A percentile compares a stretch with the other conserved stretches of the same genome.
Conservation (phyloP, 2,797 vertebrate genomes). For the Carcharodon carcharias region DNA sequence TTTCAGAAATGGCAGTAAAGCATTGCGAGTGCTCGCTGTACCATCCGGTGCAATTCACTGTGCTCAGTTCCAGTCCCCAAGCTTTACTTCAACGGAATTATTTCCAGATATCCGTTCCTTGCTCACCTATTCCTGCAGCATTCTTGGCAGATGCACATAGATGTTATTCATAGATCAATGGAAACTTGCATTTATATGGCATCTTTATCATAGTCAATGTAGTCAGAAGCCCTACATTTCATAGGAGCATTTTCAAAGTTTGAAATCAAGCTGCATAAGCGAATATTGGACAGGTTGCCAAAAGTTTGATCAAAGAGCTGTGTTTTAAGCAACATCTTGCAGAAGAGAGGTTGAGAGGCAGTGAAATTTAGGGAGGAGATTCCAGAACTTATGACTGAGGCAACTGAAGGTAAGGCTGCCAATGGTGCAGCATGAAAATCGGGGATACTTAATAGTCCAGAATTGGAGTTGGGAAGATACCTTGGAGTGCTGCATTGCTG, state of each 20-base stretch:
- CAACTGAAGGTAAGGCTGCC: not conserved
- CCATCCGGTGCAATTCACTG: too few relatives aligned
- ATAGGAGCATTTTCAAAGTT: not conserved
- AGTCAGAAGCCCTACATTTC: not conserved
- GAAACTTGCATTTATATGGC: not conserved
- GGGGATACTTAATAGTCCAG: not conserved
- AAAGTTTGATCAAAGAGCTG: not conserved
- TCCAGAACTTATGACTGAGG: not conserved
- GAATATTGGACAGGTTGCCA: not conserved
- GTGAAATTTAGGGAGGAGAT: too few relatives aligned
- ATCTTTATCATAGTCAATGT: not conserved
- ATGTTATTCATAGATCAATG: not conserved
- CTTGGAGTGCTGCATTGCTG: not conserved
- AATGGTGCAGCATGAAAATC: not conserved
- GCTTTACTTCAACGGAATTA: not conserved
- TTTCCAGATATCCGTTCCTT: not conserved
- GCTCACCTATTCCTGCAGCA: not conserved
- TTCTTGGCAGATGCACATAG: too few relatives aligned
- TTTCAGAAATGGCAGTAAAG: not conserved
- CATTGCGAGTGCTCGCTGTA: not conserved
- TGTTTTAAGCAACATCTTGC: not conserved
- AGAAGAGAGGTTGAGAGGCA: not conserved
- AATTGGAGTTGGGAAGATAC: not conserved
- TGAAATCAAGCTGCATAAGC: too few relatives aligned
- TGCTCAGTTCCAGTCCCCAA: not conserved